These are phyloP conservation scores for Eira barbara DNA, from an alignment of 2,113 vertebrate species.

Conservation along the genomic window DNA sequence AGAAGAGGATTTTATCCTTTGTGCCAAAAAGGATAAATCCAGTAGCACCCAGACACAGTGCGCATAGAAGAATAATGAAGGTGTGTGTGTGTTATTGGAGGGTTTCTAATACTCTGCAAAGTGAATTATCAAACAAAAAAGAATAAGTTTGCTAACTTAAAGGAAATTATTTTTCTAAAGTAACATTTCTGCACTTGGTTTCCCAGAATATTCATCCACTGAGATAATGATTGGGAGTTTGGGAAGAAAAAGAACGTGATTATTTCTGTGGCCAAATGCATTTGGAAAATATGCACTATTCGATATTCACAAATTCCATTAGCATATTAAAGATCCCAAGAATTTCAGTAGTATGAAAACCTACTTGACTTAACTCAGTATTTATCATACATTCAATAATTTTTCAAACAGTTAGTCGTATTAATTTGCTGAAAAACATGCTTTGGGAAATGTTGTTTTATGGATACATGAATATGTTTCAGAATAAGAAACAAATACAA, in stretches of 20 bases:
- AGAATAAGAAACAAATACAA: neutral
- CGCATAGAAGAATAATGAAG: neutral
- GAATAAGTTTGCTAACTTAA: neutral
- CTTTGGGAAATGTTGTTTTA: neutral
- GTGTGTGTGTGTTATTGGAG: neutral
- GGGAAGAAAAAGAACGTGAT: neutral
- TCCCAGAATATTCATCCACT: neutral
- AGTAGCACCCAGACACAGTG: neutral
- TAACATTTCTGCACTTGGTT: neutral
- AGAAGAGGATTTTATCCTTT: neutral
- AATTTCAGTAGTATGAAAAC: neutral
- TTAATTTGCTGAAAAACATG: neutral
- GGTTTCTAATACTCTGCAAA: neutral
- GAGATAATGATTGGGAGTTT: neutral
- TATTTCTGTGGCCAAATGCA: neutral
- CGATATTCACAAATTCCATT: neutral
- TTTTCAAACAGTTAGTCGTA: neutral
- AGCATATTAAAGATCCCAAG: neutral
- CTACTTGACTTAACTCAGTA: neutral
- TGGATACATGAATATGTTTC: neutral
- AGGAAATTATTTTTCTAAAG: neutral
- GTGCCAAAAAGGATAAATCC: neutral
- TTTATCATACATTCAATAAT: neutral
- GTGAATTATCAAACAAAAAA: neutral
- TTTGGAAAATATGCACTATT: neutral